Evolutionary conservation across 1,140 invertebrate species (phyloP).

Genomic region (Callitettix versicolor): DNA sequence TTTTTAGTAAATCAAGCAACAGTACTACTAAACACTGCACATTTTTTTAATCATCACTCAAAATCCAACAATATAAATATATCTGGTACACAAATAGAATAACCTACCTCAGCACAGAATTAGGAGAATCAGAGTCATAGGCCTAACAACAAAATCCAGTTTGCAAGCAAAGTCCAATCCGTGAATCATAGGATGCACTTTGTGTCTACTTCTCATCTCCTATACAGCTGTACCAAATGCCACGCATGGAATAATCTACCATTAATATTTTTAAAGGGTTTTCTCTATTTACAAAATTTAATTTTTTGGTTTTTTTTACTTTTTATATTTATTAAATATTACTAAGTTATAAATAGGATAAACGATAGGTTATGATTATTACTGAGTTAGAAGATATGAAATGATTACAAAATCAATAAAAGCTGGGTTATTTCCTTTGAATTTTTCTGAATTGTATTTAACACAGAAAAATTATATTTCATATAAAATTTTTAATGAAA

Average conservation of each 20-base stretch:
- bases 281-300: no score
- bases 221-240: neutral
- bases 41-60: no score
- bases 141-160: neutral
- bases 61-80: no score
- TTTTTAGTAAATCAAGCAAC: no score
- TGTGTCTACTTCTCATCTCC: constrained; percentile 5
- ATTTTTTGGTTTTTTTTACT: no score
- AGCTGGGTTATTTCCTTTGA: neutral
- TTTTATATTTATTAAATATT: no score
- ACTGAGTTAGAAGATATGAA: neutral
- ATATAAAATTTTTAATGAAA: constrained; percentile 7
- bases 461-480: neutral
- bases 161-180: neutral
- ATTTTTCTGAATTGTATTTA: neutral
- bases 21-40: no score
- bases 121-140: neutral
- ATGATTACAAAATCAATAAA: neutral
- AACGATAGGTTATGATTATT: no score
- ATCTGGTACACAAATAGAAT: no score
- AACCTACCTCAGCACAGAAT: constrained; percentile 4
- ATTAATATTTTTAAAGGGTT: no score
- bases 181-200: neutral
- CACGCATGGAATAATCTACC: constrained; percentile 5
- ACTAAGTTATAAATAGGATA: no score